Conservation (phyloP, 92 coral and sea anemone species). For the Paramuricea clavata region DNA sequence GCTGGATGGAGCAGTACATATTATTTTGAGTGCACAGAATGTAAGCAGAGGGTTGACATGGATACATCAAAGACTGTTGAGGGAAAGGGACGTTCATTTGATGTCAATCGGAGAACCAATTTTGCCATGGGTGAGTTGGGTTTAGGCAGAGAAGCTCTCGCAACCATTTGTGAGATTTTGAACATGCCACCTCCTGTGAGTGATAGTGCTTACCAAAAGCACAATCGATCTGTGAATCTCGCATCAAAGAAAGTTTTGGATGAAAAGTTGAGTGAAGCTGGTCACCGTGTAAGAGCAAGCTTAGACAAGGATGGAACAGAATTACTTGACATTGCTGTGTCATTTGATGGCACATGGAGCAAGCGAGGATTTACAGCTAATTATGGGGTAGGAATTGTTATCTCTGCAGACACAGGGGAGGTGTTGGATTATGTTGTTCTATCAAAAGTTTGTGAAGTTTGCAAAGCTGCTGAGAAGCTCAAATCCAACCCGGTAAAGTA, state of each 20-base stretch:
- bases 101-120: slow-evolving; percentile 44
- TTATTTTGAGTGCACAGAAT: no score
- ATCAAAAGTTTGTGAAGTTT: slow-evolving; percentile 50
- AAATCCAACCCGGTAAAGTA: slow-evolving; percentile 41
- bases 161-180: slow-evolving; percentile 44
- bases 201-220: slow-evolving; percentile 40
- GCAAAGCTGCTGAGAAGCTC: slow-evolving; percentile 39
- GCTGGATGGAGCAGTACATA: no score
- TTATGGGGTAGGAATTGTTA: slow-evolving; percentile 52
- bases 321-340: slow-evolving; percentile 39
- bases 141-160: no score
- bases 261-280: slow-evolving; percentile 51
- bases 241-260: slow-evolving; percentile 18
- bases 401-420: no score
- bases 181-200: slow-evolving; percentile 52
- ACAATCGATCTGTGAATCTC: slow-evolving; percentile 32
- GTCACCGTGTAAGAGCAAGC: slow-evolving; percentile 5
- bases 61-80: no score
- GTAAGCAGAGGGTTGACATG: no score
- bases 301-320: slow-evolving; percentile 5
- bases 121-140: no score
- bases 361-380: slow-evolving; percentile 56
- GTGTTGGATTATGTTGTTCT: slow-evolving; percentile 44
- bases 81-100: no score
- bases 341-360: no score